Evolutionary conservation across 92 coral and sea anemone species (phyloP).

Genomic region (Zoanthus gigantus): DNA sequence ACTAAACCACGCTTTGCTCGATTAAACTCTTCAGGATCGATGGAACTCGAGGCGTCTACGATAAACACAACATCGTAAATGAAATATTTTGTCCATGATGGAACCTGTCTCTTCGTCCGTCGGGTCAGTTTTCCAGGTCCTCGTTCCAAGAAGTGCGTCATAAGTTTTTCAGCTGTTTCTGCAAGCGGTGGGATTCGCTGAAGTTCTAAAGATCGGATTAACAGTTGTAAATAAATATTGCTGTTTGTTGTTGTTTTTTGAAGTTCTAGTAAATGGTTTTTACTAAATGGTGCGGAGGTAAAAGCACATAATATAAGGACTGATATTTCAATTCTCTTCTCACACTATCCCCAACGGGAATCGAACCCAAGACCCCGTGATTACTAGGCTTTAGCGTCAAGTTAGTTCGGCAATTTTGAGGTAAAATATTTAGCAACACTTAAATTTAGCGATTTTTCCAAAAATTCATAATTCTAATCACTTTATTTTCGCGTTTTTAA

Average conservation of each 20-base stretch:
- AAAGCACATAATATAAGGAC: no score
- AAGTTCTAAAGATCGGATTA: neutral
- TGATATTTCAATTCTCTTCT: no score
- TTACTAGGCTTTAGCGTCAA: no score
- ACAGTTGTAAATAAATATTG: neutral
- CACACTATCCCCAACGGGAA: no score
- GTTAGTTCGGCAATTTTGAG: no score
- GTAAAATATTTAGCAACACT: no score
- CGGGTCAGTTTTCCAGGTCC: conserved; percentile 29
- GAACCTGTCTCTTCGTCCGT: conserved; percentile 18
- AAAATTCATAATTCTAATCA: no score
- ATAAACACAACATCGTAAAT: conserved; percentile 34
- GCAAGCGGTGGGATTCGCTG: conserved; percentile 34
- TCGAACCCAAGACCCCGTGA: no score
- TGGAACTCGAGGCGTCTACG: conserved; percentile 40
- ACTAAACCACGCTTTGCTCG: conserved; percentile 26
- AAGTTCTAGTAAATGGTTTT: neutral
- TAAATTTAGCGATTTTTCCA: no score
- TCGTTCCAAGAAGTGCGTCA: conserved; percentile 35
- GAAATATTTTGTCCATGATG: conserved; percentile 20
- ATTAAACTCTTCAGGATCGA: conserved; percentile 15
- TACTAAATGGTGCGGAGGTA: neutral
- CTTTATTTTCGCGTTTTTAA: no score
- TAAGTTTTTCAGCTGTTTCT: conserved; percentile 41
- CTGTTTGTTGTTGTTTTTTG: neutral